Percentiles rank a stretch among this genome's conserved stretches.
Evolutionary conservation across 2,113 vertebrate genomes (phyloP).

Genomic region (Phrynosoma platyrhinos): DNA sequence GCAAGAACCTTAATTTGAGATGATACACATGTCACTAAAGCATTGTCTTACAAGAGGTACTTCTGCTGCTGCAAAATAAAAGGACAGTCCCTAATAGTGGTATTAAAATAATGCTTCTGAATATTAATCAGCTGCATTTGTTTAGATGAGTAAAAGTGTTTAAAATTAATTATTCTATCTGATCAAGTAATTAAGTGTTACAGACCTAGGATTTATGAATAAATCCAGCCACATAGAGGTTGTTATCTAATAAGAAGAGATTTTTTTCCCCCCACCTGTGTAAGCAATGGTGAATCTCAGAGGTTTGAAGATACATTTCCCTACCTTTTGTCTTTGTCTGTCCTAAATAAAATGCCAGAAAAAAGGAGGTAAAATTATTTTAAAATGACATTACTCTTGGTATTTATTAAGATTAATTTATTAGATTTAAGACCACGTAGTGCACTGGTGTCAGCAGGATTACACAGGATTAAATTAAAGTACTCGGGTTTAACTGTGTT

Average conservation of each 20-base stretch:
- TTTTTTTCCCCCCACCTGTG: too few species aligned
- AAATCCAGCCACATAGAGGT: not conserved
- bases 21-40: not conserved
- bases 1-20: not conserved
- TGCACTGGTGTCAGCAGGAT: not conserved
- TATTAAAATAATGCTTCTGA: not conserved
- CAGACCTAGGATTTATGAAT: not conserved
- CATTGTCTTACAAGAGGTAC: not conserved
- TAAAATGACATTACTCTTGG: not conserved
- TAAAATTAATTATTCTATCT: not conserved
- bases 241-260: not conserved
- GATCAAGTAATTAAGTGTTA: not conserved
- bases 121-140: not conserved
- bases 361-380: not conserved
- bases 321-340: not conserved
- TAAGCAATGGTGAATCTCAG: too few species aligned
- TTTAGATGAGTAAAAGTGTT: not conserved
- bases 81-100: not conserved
- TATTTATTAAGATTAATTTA: not conserved
- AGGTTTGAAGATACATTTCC: not conserved
- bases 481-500: not conserved
- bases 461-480: slow-evolving; percentile 3
- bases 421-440: not conserved
- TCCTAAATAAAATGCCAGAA: not conserved
- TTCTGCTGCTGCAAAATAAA: not conserved